phyloP scores from a whole-genome alignment of 2,797 vertebrate species.

The Anguilla pacifica region DNA sequence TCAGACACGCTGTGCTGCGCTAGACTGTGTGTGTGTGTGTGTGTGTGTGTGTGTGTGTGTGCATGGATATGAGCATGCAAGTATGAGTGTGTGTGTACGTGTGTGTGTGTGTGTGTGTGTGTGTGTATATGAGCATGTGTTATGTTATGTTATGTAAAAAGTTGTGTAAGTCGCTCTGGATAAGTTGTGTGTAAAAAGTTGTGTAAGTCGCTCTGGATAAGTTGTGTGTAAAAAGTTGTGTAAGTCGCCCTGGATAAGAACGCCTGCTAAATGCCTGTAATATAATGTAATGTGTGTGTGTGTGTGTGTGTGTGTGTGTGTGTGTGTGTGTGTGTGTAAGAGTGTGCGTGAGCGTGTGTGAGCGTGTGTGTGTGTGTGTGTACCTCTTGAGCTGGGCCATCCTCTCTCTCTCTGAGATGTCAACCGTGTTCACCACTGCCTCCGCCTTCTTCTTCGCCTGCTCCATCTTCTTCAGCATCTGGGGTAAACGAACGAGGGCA shows the following conservation, averaged over 20 bases:
- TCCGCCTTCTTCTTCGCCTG: slow-evolving; percentile 95
- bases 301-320: neutral
- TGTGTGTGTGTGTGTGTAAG: neutral
- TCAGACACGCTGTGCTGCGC: neutral
- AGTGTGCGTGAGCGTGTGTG: neutral
- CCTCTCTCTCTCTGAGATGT: slow-evolving; percentile 93
- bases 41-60: neutral
- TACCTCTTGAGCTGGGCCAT: slow-evolving; percentile 89
- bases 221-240: too few relatives aligned
- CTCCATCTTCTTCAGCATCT: slow-evolving; percentile 95
- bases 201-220: too few relatives aligned
- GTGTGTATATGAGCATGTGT: slow-evolving; percentile 29
- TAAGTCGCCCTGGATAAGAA: too few relatives aligned
- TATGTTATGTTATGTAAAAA: too few relatives aligned
- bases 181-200: too few relatives aligned
- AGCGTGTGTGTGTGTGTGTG: neutral
- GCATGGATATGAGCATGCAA: neutral
- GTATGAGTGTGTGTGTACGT: neutral
- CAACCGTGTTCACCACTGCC: slow-evolving; percentile 89
- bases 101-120: neutral
- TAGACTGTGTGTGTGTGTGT: slow-evolving; percentile 27
- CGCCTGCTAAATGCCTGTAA: too few relatives aligned
- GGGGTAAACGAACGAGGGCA: neutral
- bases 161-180: too few relatives aligned
- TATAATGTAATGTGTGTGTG: too few relatives aligned